Evolutionary conservation across 2,888 invertebrate genomes (phyloP), one percentile per base, ranked within the genome.

Genomic region (Amphipyra berbera): DNA sequence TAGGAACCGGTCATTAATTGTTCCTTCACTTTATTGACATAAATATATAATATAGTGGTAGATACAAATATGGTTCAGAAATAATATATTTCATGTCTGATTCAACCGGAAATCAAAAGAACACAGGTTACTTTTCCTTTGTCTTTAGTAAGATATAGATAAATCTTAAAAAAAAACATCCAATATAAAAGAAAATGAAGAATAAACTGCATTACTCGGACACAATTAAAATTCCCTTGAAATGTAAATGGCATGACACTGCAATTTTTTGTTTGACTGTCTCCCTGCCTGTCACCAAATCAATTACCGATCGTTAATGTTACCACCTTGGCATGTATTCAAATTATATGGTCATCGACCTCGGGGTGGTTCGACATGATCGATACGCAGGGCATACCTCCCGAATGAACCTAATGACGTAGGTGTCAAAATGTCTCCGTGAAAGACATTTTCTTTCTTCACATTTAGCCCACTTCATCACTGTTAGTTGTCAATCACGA

Each of bases 251-350:
- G 6, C 6, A 37, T 33, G 10, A 10, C 37, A 14, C 41, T 41
- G 12, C 37, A 33, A 52, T 58, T 21, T 61, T 57, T 60, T 33
- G n/a, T 56, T 30, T n/a, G 8, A n/a, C 48, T 62, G 55, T 69
- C 55, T 61, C 15, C 30, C 27, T 59, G 54, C 50, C 75, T 55
- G 64, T 78, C 81, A 74, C 30, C 45, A 59, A 56, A 74, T 58
- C 54, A 48, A 68, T 78, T 60, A 69, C 47, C 30, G 27, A 69
- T 65, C 61, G 40, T 66, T 61, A 58, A 65, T 59, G 47, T 61
- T n/a, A 47, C 45, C 63, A 58, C 58, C 62, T 70, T 78, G 81
- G 81, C 78, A 61, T 58, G 57, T 61, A 65, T 70, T 77, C 80
- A 79, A 79, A 57, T 41, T 44, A 48, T 56, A 21, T 62, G 67